Evolutionary conservation across 2,888 invertebrate species (phyloP).

Genomic region (Lithophane ornitopus): DNA sequence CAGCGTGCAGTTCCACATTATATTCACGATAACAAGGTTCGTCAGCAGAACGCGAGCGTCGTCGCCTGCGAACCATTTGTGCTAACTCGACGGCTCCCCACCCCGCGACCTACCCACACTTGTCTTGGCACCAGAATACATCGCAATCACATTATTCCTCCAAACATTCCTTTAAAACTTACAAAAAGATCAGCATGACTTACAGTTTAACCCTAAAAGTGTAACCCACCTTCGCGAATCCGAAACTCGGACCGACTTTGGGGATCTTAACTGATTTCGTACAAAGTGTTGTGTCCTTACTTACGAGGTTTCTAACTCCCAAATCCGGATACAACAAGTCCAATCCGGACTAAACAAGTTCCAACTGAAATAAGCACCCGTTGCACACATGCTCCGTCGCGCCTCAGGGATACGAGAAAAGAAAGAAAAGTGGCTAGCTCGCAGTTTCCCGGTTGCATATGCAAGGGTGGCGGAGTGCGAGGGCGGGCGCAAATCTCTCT

Average conservation of each 20-base stretch:
- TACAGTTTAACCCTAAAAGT: constrained; percentile 59
- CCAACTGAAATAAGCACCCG: constrained; percentile 84
- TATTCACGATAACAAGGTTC: constrained; percentile 88
- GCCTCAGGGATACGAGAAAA: constrained; percentile 79
- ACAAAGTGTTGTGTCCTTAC: constrained; percentile 72
- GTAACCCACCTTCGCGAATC: constrained; percentile 55
- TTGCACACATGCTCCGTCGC: constrained; percentile 83
- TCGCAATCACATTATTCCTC: constrained; percentile 65
- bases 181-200: constrained; percentile 55
- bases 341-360: constrained; percentile 86
- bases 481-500: constrained; percentile 82
- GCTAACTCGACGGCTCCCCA: constrained; percentile 76
- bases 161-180: constrained; percentile 50
- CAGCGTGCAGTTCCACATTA: constrained; percentile 81
- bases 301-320: constrained; percentile 78
- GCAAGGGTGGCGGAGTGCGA: constrained; percentile 72
- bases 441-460: constrained; percentile 80
- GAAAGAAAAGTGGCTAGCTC: constrained; percentile 80
- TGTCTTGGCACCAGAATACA: constrained; percentile 78
- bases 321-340: constrained; percentile 84
- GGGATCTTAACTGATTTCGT: constrained; percentile 73
- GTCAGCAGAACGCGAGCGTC: constrained; percentile 83
- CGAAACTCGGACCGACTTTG: constrained; percentile 54
- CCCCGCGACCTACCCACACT: constrained; percentile 62
- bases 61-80: constrained; percentile 75